Conservation (phyloP, 2,113 vertebrate species). For the Machaerirhynchus nigripectus region DNA sequence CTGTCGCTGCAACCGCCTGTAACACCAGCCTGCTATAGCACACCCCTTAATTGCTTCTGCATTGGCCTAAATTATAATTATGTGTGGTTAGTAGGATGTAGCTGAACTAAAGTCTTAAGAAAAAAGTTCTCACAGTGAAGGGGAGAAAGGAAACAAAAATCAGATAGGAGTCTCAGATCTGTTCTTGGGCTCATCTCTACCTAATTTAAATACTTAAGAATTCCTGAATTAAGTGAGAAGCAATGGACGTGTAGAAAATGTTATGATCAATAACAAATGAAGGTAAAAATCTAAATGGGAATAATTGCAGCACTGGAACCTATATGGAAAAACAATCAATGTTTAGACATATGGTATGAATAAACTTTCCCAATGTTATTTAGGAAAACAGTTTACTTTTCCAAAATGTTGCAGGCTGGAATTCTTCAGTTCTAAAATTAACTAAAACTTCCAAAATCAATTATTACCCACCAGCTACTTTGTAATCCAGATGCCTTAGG, state of each 20-base stretch:
- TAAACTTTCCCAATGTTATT: not conserved
- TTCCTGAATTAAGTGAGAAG: not conserved
- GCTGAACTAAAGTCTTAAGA: not conserved
- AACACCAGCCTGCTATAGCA: not conserved
- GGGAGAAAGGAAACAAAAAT: not conserved
- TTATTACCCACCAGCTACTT: not conserved
- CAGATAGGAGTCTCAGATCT: not conserved
- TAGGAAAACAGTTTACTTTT: not conserved
- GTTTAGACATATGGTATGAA: not conserved
- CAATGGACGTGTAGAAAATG: not conserved
- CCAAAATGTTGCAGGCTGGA: not conserved
- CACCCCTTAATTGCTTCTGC: not conserved
- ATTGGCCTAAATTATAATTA: not conserved
- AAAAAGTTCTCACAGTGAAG: not conserved
- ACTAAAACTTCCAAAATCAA: not conserved
- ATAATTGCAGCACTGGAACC: not conserved
- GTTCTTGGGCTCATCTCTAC: not conserved
- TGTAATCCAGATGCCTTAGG: not conserved
- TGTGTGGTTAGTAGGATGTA: not conserved
- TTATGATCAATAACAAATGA: not conserved
- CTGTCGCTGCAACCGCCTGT: not conserved
- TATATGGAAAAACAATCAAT: not conserved
- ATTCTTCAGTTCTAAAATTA: constrained; percentile 12
- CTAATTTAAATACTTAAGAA: not conserved
- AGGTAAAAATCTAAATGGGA: not conserved